Conservation (phyloP, 2,888 invertebrate species). For the Poecilus cupreus region DNA sequence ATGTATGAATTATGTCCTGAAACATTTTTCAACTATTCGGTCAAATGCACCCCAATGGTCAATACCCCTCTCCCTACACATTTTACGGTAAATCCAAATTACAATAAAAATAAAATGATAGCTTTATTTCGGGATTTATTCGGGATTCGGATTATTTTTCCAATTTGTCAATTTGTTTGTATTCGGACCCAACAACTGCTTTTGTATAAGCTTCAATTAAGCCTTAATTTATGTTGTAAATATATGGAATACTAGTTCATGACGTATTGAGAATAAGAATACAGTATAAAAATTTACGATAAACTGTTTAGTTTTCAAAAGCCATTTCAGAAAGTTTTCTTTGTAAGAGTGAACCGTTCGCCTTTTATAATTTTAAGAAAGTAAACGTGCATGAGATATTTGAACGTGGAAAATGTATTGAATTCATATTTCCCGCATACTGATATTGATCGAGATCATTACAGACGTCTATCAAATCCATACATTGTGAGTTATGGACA, state of each 20-base stretch:
- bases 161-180: no score
- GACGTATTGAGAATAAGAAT: no score
- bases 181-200: no score
- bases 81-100: slow-evolving; percentile 5
- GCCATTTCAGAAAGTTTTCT: no score
- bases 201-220: no score
- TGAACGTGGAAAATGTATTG: neutral
- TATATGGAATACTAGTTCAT: no score
- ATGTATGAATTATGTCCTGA: neutral
- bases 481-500: neutral
- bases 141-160: no score
- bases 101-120: no score
- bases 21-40: neutral
- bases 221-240: no score
- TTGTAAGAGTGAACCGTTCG: neutral
- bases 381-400: neutral
- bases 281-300: no score
- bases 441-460: neutral
- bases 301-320: no score
- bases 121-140: no score
- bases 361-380: neutral
- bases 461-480: neutral
- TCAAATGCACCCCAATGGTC: neutral
- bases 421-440: neutral
- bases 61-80: neutral